These are phyloP conservation scores for Tetraneura akinire DNA, from an alignment of 1,140 invertebrate genomes.

Conservation along the genomic window DNA sequence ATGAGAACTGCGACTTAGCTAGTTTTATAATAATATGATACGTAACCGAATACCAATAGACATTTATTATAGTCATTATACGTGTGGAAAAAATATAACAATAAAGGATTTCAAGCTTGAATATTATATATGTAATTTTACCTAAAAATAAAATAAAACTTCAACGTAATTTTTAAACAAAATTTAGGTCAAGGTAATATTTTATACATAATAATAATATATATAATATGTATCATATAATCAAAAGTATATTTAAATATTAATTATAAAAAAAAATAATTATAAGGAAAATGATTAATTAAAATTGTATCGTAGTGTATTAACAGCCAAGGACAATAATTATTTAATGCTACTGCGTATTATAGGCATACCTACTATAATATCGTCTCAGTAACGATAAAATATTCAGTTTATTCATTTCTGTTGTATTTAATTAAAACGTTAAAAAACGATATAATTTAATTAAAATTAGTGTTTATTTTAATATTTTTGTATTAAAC, in stretches of 20 bases:
- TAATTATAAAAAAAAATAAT: neutral
- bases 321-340: neutral
- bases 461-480: too few relatives aligned
- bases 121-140: neutral
- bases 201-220: neutral
- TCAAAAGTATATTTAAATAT: neutral
- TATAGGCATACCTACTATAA: too few relatives aligned
- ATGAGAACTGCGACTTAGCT: too few relatives aligned
- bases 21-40: too few relatives aligned
- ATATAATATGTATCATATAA: neutral
- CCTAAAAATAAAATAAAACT: neutral
- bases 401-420: too few relatives aligned
- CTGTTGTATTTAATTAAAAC: too few relatives aligned
- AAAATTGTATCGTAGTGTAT: neutral
- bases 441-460: too few relatives aligned
- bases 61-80: neutral
- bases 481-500: too few relatives aligned
- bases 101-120: neutral
- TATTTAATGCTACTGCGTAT: neutral
- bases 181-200: slow-evolving; percentile 20
- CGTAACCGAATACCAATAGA: too few relatives aligned
- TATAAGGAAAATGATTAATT: slow-evolving; percentile 17
- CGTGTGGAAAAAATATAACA: neutral
- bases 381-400: too few relatives aligned
- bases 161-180: neutral